Evolutionary conservation across 2,888 invertebrate species (phyloP).

Genomic region (Nemapogon koenigi): DNA sequence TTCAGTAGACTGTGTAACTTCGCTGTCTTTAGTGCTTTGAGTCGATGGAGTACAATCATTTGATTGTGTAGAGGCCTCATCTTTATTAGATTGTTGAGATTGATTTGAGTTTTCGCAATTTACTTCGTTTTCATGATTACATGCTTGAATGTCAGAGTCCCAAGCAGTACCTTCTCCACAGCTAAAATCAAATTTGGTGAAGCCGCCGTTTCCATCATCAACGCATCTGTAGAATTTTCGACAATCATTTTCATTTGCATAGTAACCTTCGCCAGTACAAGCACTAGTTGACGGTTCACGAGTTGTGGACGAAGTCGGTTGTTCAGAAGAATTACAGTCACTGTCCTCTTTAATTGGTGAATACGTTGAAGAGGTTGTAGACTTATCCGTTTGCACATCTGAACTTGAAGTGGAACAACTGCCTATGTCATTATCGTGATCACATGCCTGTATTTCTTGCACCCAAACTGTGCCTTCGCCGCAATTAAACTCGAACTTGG

Average conservation of each 20-base stretch:
- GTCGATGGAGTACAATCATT: slow-evolving; percentile 1
- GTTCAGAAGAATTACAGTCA: slow-evolving; percentile 22
- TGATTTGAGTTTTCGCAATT: slow-evolving; percentile 15
- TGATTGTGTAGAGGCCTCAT: neutral
- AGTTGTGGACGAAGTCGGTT: slow-evolving; percentile 14
- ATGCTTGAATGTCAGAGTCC: slow-evolving; percentile 50
- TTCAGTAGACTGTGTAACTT: neutral
- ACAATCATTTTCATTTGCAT: slow-evolving; percentile 46
- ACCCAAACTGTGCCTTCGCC: slow-evolving; percentile 72
- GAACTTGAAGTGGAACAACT: slow-evolving; percentile 23
- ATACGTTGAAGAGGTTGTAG: slow-evolving; percentile 15
- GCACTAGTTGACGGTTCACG: slow-evolving; percentile 19
- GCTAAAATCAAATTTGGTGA: slow-evolving; percentile 57
- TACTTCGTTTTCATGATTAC: slow-evolving; percentile 46
- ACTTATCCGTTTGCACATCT: slow-evolving; percentile 16
- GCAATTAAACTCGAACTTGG: slow-evolving; percentile 69
- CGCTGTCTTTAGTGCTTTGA: neutral
- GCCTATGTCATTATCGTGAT: slow-evolving; percentile 30
- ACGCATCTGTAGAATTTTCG: slow-evolving; percentile 58
- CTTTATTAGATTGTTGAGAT: slow-evolving; percentile 2
- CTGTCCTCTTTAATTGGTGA: slow-evolving; percentile 19
- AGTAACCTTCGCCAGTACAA: slow-evolving; percentile 55
- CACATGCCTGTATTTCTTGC: slow-evolving; percentile 30
- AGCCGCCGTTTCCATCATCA: slow-evolving; percentile 42
- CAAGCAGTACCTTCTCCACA: slow-evolving; percentile 67